These are phyloP conservation scores for Pogonocichla stellata DNA, from an alignment of 2,113 vertebrate species.

Conservation along the genomic window DNA sequence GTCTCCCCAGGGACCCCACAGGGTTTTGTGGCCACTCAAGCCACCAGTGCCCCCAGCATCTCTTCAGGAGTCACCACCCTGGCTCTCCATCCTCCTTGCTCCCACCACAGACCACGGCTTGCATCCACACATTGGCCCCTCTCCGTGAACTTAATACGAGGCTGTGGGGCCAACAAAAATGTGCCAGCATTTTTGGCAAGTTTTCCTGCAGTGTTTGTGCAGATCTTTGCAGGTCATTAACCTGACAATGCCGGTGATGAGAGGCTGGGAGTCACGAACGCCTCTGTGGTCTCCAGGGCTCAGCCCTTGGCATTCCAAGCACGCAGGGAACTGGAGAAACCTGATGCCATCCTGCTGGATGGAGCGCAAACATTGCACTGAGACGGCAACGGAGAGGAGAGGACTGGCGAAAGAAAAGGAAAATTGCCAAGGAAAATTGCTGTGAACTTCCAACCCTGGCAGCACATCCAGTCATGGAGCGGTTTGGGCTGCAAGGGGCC, in stretches of 20 bases:
- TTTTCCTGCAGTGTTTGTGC: neutral
- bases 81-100: neutral
- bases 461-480: neutral
- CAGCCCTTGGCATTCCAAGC: neutral
- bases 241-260: neutral
- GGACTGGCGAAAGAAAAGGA: neutral
- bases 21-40: neutral
- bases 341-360: neutral
- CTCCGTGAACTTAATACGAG: neutral
- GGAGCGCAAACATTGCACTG: neutral
- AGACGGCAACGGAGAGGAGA: neutral
- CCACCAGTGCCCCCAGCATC: rapidly evolving
- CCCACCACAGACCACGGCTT: rapidly evolving
- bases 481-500: neutral
- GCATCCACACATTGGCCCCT: neutral
- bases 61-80: neutral
- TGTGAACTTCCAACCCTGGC: neutral
- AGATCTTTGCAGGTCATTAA: constrained; percentile 55
- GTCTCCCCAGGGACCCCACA: neutral
- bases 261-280: neutral
- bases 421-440: neutral
- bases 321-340: neutral
- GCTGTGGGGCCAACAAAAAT: neutral
- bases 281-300: neutral
- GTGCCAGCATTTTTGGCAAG: constrained; percentile 32